phyloP scores from a whole-genome alignment of 2,797 vertebrate species.

The Enteromius paludinosus region DNA sequence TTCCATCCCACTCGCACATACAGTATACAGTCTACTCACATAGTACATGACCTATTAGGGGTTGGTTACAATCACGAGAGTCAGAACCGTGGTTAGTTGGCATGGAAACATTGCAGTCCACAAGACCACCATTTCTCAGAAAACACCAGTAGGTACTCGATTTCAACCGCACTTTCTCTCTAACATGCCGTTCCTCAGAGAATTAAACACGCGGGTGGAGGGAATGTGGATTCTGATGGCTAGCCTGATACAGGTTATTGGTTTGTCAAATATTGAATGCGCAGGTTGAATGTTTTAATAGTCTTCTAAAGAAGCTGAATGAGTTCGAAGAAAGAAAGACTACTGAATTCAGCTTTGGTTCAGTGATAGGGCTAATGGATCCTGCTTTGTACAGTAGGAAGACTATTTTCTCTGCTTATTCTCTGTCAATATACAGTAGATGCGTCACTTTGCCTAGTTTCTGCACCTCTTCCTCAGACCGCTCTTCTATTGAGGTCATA shows the following conservation, averaged over 20 bases:
- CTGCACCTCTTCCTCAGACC: neutral
- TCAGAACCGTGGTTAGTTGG: slow-evolving; percentile 35
- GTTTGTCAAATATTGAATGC: slow-evolving; percentile 48
- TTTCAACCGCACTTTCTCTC: slow-evolving; percentile 36
- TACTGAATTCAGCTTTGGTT: neutral
- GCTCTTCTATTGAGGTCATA: slow-evolving; percentile 7
- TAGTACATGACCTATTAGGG: slow-evolving; percentile 34
- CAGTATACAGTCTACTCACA: slow-evolving; percentile 49
- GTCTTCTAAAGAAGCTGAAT: slow-evolving; percentile 29
- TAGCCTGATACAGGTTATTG: slow-evolving; percentile 45
- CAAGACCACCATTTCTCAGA: slow-evolving; percentile 26
- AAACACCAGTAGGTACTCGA: slow-evolving; percentile 33
- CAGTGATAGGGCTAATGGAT: neutral
- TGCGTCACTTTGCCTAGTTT: slow-evolving; percentile 1
- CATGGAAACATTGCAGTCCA: slow-evolving; percentile 39
- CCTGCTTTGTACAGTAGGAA: neutral
- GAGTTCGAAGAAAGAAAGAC: slow-evolving; percentile 10
- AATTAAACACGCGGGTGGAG: slow-evolving; percentile 29
- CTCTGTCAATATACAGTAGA: neutral
- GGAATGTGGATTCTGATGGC: slow-evolving; percentile 26
- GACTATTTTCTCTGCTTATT: neutral
- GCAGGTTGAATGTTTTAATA: slow-evolving; percentile 43
- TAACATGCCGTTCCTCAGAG: slow-evolving; percentile 11
- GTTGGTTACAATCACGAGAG: slow-evolving; percentile 11
- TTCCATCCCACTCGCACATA: neutral